These are phyloP conservation scores for Drosophila demipolita DNA, from an alignment of 2,888 invertebrate genomes.

Conservation along the genomic window DNA sequence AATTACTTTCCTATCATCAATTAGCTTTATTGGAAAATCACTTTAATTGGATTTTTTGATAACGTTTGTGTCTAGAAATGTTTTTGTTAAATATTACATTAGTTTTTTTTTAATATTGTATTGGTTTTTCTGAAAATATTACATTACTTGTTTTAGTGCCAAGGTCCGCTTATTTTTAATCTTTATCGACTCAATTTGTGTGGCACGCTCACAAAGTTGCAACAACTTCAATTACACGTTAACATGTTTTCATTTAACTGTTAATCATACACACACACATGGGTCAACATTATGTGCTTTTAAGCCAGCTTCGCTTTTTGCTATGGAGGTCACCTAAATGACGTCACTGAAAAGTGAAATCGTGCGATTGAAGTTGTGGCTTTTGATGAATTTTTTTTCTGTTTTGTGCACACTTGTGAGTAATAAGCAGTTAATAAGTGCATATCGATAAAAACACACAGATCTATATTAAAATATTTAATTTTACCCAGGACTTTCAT, in stretches of 20 bases:
- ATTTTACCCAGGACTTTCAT: background rate
- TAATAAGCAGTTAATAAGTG: constrained; percentile 11
- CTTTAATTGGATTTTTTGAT: background rate
- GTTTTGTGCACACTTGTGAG: constrained; percentile 16
- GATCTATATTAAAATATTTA: background rate
- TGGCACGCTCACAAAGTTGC: constrained; percentile 18
- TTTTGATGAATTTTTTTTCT: constrained; percentile 15
- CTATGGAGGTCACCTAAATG: constrained; percentile 60
- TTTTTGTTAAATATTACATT: background rate
- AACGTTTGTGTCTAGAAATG: background rate
- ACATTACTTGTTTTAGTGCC: background rate
- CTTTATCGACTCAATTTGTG: constrained; percentile 14
- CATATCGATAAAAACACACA: constrained; percentile 1
- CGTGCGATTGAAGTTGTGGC: constrained; percentile 41
- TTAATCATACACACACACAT: constrained; percentile 12
- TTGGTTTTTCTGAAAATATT: background rate
- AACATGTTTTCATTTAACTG: constrained; percentile 36
- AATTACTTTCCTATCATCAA: background rate
- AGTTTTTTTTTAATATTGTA: background rate
- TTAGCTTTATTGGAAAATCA: background rate
- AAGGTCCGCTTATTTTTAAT: constrained; percentile 4
- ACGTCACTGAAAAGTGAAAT: constrained; percentile 74
- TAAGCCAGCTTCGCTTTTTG: constrained; percentile 23
- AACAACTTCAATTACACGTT: constrained; percentile 22
- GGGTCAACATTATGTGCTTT: constrained; percentile 2